phyloP scores from a whole-genome alignment of 2,797 vertebrate genomes.

The Malurus splendens region DNA sequence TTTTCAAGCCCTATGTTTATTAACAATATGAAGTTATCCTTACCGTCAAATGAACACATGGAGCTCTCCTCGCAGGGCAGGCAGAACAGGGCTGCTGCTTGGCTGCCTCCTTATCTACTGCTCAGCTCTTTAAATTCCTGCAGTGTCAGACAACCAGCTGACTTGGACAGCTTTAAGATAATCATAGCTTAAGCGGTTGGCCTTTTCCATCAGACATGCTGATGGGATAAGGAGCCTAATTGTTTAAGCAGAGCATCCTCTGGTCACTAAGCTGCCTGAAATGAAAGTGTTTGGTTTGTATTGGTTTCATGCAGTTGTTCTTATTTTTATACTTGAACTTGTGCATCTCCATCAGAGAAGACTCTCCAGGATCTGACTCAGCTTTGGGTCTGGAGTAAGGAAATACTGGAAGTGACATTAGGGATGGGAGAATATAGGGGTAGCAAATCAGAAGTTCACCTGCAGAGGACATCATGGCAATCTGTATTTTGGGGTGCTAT shows the following conservation, averaged over 20 bases:
- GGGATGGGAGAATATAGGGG: not conserved
- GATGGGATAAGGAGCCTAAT: constrained; percentile 48
- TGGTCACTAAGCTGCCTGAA: not conserved
- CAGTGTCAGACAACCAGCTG: not conserved
- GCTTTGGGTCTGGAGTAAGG: fast-evolving
- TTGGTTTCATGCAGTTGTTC: not conserved
- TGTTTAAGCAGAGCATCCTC: not conserved
- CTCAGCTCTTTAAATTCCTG: not conserved
- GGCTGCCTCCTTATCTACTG: not conserved
- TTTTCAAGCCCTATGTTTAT: not conserved
- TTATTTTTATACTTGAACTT: not conserved
- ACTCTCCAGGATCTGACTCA: not conserved
- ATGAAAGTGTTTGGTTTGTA: not conserved
- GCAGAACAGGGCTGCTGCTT: not conserved
- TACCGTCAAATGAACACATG: constrained; percentile 12
- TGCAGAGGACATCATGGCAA: not conserved
- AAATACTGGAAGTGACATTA: not conserved
- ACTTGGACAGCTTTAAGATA: constrained; percentile 18
- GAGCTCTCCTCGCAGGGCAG: not conserved
- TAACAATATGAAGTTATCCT: not conserved
- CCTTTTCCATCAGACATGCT: not conserved
- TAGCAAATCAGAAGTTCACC: fast-evolving
- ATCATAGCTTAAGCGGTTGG: not conserved
- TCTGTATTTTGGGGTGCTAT: not conserved
- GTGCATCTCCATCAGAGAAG: not conserved